These are phyloP conservation scores for Crossoptilon crossoptilon DNA, from an alignment of 2,797 vertebrate genomes.

Conservation along the genomic window DNA sequence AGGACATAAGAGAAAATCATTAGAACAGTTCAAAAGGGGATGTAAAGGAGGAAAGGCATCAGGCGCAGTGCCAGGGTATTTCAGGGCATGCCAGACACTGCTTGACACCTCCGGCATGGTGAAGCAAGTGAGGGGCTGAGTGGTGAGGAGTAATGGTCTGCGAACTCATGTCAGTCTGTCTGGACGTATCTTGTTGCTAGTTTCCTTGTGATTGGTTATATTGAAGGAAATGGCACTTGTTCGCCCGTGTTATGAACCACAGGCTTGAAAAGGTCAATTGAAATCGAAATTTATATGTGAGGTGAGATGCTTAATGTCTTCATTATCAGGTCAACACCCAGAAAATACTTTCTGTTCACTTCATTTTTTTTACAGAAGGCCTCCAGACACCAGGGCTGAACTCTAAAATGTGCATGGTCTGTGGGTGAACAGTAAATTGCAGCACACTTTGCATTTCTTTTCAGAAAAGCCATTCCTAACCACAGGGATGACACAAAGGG, in stretches of 20 bases:
- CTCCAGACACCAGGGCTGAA: conserved; percentile 1
- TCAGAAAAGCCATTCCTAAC: conserved; percentile 22
- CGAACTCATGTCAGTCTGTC: neutral
- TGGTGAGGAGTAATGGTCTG: conserved; percentile 26
- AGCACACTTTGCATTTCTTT: neutral
- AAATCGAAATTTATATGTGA: neutral
- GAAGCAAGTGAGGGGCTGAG: conserved; percentile 1
- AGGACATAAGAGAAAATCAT: neutral
- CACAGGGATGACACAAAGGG: neutral
- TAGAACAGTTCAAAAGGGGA: neutral
- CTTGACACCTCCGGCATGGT: neutral
- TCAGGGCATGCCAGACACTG: neutral
- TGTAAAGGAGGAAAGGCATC: neutral
- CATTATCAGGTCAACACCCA: conserved; percentile 52
- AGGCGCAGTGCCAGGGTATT: neutral
- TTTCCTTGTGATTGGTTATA: neutral
- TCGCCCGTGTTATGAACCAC: neutral
- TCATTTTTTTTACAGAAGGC: neutral
- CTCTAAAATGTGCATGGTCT: neutral
- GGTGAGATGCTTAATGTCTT: conserved; percentile 42
- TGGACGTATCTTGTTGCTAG: neutral
- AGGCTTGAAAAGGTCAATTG: neutral
- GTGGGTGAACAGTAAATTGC: neutral
- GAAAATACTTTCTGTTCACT: conserved; percentile 25
- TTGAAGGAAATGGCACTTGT: conserved; percentile 15